These are phyloP conservation scores for Diadophis punctatus DNA, from an alignment of 2,113 vertebrate genomes.

Conservation along the genomic window DNA sequence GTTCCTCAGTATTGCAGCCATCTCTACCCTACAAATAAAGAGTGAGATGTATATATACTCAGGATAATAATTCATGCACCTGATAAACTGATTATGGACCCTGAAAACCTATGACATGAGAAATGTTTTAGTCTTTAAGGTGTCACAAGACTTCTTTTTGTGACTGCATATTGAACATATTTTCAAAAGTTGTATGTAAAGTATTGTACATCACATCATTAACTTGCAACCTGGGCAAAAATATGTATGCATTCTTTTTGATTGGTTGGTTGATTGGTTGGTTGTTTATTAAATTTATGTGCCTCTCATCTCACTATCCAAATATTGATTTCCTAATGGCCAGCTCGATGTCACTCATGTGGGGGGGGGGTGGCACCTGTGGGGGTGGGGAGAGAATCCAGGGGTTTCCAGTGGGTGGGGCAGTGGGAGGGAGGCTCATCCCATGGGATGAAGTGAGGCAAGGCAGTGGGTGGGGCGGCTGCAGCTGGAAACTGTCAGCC, in stretches of 20 bases:
- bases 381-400: too few species aligned
- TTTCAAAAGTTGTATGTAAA: background rate
- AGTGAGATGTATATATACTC: background rate
- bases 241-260: background rate
- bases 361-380: too few species aligned
- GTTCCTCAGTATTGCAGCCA: background rate
- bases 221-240: background rate
- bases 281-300: background rate
- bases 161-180: background rate
- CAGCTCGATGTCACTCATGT: too few species aligned
- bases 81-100: background rate
- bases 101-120: background rate
- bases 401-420: too few species aligned
- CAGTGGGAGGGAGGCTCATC: too few species aligned
- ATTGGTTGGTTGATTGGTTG: background rate
- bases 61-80: background rate
- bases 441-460: too few species aligned
- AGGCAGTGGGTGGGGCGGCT: too few species aligned
- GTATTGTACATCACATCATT: background rate
- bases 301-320: background rate
- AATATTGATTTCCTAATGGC: background rate
- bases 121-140: background rate
- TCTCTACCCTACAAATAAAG: background rate
- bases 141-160: background rate
- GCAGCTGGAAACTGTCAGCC: too few species aligned